A percentile compares a stretch with the other conserved stretches of the same genome.
Conservation (phyloP, 2,113 vertebrate species). For the Drymodes brunneopygia region DNA sequence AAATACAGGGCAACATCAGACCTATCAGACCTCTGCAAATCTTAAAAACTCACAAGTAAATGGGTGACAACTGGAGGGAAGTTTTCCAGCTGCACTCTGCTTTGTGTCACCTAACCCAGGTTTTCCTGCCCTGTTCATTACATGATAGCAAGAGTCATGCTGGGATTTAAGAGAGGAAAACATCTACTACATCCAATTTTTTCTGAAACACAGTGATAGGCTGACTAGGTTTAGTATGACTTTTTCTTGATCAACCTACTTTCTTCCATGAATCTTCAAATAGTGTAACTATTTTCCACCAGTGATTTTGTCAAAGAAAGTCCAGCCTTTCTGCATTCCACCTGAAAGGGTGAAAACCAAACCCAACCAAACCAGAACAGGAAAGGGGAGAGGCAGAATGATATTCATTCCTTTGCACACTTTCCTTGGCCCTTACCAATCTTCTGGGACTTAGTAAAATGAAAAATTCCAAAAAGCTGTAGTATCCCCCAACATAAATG, state of each 20-base stretch:
- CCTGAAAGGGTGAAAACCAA: neutral
- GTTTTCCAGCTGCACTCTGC: neutral
- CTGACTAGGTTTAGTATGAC: neutral
- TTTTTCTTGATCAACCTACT: neutral
- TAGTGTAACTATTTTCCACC: neutral
- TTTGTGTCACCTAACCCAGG: neutral
- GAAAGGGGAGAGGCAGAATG: neutral
- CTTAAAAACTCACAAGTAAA: neutral
- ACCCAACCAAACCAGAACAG: neutral
- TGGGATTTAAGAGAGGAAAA: neutral
- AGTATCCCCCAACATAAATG: neutral
- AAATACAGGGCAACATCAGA: neutral
- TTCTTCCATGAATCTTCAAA: neutral
- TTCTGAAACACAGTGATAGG: neutral
- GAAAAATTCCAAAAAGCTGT: neutral
- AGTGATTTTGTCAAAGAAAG: neutral
- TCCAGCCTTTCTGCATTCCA: neutral
- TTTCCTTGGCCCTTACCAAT: neutral
- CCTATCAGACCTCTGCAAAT: neutral
- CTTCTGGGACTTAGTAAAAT: neutral
- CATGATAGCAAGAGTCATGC: neutral
- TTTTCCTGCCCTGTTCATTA: neutral
- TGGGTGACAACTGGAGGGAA: neutral
- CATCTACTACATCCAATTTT: neutral
- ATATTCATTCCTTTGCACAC: neutral